Percentiles rank a stretch among this genome's conserved stretches.
Evolutionary conservation across 1,140 invertebrate species (phyloP).

Genomic region (Coenobita brevimanus): DNA sequence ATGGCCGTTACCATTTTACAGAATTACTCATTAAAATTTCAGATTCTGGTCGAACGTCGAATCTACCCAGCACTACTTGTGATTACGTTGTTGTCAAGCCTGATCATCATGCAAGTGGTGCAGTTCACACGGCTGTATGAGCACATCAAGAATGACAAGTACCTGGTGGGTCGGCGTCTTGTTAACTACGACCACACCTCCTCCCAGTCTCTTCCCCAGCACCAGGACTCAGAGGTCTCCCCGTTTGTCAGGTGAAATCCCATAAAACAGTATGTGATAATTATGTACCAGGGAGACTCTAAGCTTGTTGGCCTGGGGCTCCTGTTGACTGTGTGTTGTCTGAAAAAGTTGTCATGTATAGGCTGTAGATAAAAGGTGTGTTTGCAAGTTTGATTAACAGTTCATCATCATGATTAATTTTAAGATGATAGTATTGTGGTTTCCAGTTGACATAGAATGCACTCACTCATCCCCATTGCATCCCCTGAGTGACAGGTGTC

Average conservation of each 20-base stretch:
- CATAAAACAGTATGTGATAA: not conserved
- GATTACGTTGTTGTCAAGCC: conserved; percentile 79
- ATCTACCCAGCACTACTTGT: conserved; percentile 93
- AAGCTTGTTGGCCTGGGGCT: too few relatives aligned
- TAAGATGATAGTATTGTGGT: too few relatives aligned
- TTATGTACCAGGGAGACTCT: not conserved
- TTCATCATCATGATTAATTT: too few relatives aligned
- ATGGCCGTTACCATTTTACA: too few relatives aligned
- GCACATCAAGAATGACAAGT: conserved; percentile 99
- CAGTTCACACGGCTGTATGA: conserved; percentile 96
- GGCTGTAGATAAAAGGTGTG: too few relatives aligned
- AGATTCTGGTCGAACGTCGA: conserved; percentile 76
- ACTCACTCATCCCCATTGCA: too few relatives aligned
- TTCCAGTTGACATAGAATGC: too few relatives aligned
- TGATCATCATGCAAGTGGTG: conserved; percentile 87
- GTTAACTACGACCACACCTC: conserved; percentile 89
- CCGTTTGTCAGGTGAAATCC: conserved; percentile 58
- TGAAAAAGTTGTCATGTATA: too few relatives aligned
- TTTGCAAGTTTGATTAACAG: too few relatives aligned
- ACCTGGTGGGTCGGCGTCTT: conserved; percentile 93
- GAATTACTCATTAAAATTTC: conserved; percentile 36
- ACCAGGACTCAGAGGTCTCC: conserved; percentile 35
- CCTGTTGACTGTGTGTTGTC: too few relatives aligned
- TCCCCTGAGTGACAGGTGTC: too few relatives aligned
- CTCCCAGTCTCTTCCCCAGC: conserved; percentile 25